Percentiles rank a stretch among this genome's conserved stretches.
Evolutionary conservation across 2,797 vertebrate species (phyloP).

Genomic region (Cryptoprocta ferox): DNA sequence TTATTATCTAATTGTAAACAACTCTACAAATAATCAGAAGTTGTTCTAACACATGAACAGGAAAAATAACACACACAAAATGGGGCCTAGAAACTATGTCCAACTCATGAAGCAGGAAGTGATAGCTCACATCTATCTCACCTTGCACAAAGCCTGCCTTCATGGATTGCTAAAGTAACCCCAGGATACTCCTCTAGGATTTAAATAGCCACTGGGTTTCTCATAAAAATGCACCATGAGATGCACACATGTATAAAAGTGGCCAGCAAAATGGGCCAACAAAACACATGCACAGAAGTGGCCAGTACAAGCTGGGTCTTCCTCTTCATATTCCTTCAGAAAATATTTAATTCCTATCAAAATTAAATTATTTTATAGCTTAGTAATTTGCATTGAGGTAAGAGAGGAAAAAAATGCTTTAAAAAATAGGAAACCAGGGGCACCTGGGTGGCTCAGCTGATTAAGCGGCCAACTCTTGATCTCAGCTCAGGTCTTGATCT

Average conservation of each 20-base stretch:
- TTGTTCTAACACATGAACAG: background rate
- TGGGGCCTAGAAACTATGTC: background rate
- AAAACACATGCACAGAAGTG: fast-evolving
- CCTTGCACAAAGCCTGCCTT: background rate
- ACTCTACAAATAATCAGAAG: slow-evolving; percentile 26
- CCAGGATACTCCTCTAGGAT: background rate
- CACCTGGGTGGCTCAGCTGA: no score
- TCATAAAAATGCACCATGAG: background rate
- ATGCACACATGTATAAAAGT: background rate
- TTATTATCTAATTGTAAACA: slow-evolving; percentile 43
- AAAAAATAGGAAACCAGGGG: background rate
- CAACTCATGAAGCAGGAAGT: slow-evolving; percentile 60
- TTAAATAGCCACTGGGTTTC: background rate
- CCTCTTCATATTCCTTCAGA: background rate
- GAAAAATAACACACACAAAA: slow-evolving; percentile 53
- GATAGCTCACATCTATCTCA: background rate
- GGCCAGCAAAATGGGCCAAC: background rate
- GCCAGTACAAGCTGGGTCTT: background rate
- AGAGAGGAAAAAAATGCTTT: slow-evolving; percentile 9
- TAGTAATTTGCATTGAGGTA: background rate
- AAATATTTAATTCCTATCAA: slow-evolving; percentile 30
- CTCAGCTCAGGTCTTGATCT: no score
- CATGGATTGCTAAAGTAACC: background rate
- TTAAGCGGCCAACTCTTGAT: no score
- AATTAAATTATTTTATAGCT: background rate